These are phyloP conservation scores for Sebastes fasciatus DNA, from an alignment of 2,113 vertebrate species.

Conservation along the genomic window DNA sequence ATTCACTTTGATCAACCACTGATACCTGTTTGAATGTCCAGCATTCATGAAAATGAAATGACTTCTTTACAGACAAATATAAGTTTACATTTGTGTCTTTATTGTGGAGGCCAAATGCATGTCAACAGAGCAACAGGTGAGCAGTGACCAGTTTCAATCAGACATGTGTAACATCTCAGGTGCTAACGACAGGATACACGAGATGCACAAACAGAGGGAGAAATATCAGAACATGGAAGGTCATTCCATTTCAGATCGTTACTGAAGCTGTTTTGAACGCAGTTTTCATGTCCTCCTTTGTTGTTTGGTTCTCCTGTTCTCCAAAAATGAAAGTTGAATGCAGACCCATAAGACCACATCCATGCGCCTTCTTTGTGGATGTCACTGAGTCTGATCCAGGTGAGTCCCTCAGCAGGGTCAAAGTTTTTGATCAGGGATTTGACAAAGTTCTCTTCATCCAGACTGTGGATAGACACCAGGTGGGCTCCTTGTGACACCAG, in stretches of 20 bases:
- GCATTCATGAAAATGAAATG: background rate
- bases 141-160: background rate
- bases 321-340: too few species aligned
- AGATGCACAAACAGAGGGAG: background rate
- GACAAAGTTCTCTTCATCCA: too few species aligned
- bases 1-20: too few species aligned
- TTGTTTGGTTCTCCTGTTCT: too few species aligned
- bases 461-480: too few species aligned
- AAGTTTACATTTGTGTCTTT: background rate
- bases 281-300: rapidly evolving
- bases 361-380: too few species aligned
- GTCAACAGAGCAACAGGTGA: background rate
- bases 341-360: too few species aligned
- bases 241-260: background rate
- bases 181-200: background rate
- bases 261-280: background rate
- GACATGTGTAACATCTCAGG: background rate
- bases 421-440: too few species aligned
- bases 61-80: background rate
- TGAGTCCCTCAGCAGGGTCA: too few species aligned
- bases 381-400: too few species aligned
- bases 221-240: rapidly evolving
- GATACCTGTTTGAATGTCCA: background rate
- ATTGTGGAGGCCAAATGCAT: background rate
- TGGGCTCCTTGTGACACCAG: too few species aligned